phyloP scores from a whole-genome alignment of 2,113 vertebrate species.

The Pyxicephalus adspersus region DNA sequence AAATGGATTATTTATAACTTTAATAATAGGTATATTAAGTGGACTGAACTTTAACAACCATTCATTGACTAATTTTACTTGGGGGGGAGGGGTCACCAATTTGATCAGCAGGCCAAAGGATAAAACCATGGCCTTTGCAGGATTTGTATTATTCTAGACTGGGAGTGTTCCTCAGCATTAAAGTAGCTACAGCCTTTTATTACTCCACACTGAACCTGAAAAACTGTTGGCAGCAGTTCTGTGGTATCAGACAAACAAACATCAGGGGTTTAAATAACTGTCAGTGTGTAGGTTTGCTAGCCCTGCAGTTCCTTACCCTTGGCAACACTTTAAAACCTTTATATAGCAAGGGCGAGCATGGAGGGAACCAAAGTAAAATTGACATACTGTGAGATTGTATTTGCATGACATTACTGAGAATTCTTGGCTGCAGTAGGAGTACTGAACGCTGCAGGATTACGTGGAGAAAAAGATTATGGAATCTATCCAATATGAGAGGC shows the following conservation, averaged over 20 bases:
- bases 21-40: too few relatives aligned
- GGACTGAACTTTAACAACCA: too few relatives aligned
- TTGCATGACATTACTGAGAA: conserved; percentile 41
- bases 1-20: too few relatives aligned
- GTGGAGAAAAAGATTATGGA: conserved; percentile 1
- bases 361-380: conserved; percentile 22
- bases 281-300: conserved; percentile 40
- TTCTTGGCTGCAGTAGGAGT: background rate
- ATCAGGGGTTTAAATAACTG: conserved; percentile 27
- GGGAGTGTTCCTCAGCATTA: too few relatives aligned
- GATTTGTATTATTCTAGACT: too few relatives aligned
- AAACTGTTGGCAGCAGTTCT: background rate
- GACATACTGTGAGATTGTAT: conserved; percentile 35
- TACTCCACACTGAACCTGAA: background rate
- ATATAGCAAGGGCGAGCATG: conserved; percentile 31
- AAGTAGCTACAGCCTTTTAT: too few relatives aligned
- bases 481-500: conserved; percentile 14
- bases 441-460: conserved; percentile 8
- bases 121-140: too few relatives aligned
- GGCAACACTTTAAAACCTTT: conserved; percentile 32
- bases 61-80: too few relatives aligned
- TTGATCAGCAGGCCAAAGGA: too few relatives aligned
- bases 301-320: conserved; percentile 34
- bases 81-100: too few relatives aligned
- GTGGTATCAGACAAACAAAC: background rate